Conservation (phyloP, 2,888 invertebrate genomes). For the Tineola bisselliella region DNA sequence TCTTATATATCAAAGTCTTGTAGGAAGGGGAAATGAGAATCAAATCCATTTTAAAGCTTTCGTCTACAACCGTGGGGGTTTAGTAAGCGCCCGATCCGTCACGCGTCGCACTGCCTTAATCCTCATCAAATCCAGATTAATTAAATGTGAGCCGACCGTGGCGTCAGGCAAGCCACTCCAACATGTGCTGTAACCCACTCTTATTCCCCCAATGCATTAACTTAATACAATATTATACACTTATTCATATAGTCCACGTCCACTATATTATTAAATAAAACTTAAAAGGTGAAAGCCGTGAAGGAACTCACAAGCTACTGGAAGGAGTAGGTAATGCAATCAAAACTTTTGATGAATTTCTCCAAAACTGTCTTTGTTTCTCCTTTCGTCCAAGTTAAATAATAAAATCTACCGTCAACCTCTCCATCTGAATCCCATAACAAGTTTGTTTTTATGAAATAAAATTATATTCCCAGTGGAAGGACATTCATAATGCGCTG, state of each 20-base stretch:
- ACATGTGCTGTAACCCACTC: slow-evolving; percentile 22
- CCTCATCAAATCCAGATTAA: slow-evolving; percentile 67
- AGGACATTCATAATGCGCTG: slow-evolving; percentile 2
- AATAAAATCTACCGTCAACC: slow-evolving; percentile 46
- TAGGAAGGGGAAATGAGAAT: slow-evolving; percentile 44
- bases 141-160: slow-evolving; percentile 50
- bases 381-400: slow-evolving; percentile 53
- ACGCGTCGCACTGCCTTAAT: slow-evolving; percentile 59
- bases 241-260: no score
- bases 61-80: slow-evolving; percentile 30
- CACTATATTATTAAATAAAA: not conserved
- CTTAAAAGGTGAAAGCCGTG: not conserved
- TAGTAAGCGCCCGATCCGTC: slow-evolving; percentile 55
- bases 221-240: not conserved
- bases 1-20: not conserved
- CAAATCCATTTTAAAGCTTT: slow-evolving; percentile 57
- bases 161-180: slow-evolving; percentile 36
- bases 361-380: slow-evolving; percentile 57
- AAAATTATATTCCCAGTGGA: slow-evolving; percentile 23
- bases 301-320: slow-evolving; percentile 29
- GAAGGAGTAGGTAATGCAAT: slow-evolving; percentile 54
- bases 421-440: slow-evolving; percentile 33
- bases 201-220: not conserved
- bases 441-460: slow-evolving; percentile 29
- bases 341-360: slow-evolving; percentile 65